Conservation (phyloP, 2,113 vertebrate species). For the Amia ocellicauda region DNA sequence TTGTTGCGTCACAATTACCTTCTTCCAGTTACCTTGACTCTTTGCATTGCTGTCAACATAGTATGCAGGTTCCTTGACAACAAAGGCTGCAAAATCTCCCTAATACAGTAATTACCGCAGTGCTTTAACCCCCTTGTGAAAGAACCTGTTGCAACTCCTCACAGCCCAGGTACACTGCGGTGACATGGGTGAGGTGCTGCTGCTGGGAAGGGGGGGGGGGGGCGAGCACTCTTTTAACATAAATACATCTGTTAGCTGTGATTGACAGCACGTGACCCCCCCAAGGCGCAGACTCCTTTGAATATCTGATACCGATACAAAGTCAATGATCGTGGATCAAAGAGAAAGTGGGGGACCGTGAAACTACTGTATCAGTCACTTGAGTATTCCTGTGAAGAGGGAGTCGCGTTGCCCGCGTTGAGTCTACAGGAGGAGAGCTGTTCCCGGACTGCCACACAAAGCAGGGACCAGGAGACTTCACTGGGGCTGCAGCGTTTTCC, state of each 20-base stretch:
- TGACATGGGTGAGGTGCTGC: neutral
- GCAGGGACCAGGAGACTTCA: slow-evolving; percentile 41
- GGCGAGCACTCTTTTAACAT: slow-evolving; percentile 10
- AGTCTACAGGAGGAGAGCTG: neutral
- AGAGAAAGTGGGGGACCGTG: neutral
- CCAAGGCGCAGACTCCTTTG: neutral
- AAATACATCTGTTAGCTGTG: neutral
- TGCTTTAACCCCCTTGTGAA: neutral
- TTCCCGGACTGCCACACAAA: slow-evolving; percentile 22
- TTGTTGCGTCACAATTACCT: slow-evolving; percentile 41
- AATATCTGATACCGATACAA: neutral
- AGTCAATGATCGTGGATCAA: slow-evolving; percentile 1
- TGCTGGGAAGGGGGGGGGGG: slow-evolving; percentile 20
- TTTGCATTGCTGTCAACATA: slow-evolving; percentile 27
- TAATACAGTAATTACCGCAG: slow-evolving; percentile 13
- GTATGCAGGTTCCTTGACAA: slow-evolving; percentile 30
- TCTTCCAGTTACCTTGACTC: slow-evolving; percentile 27
- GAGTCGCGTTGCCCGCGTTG: neutral
- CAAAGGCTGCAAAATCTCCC: slow-evolving; percentile 16
- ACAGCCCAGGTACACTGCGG: neutral
- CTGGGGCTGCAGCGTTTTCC: slow-evolving; percentile 21
- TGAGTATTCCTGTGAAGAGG: neutral
- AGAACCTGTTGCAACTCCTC: neutral
- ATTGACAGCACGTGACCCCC: neutral
- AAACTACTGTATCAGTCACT: slow-evolving; percentile 12